Percentiles rank a stretch among this genome's conserved stretches.
These are phyloP conservation scores for Orius insidiosus DNA, from an alignment of 1,140 invertebrate species.

Conservation along the genomic window DNA sequence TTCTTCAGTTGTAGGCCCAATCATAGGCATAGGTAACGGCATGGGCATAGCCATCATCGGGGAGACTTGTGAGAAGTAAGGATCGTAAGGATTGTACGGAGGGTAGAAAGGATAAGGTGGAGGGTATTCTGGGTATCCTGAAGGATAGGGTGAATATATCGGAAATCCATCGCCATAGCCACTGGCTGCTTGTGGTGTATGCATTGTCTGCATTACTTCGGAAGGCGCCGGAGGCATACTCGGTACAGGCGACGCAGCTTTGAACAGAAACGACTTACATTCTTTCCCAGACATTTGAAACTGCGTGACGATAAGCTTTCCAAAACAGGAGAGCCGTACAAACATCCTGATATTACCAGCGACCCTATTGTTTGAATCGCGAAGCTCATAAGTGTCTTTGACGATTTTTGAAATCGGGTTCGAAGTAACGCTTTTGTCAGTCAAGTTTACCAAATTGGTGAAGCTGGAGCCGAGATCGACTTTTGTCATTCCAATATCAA, in stretches of 20 bases:
- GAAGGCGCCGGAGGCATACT: background rate
- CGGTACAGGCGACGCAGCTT: constrained; percentile 17
- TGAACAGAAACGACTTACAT: constrained; percentile 26
- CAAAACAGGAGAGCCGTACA: constrained; percentile 41
- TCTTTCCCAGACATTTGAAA: constrained; percentile 32
- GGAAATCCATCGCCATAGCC: background rate
- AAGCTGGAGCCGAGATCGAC: constrained; percentile 24
- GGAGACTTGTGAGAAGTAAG: background rate
- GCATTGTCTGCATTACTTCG: constrained; percentile 6
- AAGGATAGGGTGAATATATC: background rate
- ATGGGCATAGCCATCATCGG: background rate
- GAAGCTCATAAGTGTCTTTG: constrained; percentile 36
- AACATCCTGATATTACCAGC: constrained; percentile 35
- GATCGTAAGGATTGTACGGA: background rate
- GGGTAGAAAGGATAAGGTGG: background rate
- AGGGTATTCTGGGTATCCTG: background rate
- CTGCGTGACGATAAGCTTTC: constrained; percentile 42
- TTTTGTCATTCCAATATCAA: constrained; percentile 25
- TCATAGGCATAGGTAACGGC: no score
- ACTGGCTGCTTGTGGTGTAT: constrained; percentile 12
- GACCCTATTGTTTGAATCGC: constrained; percentile 26
- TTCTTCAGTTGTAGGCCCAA: background rate
- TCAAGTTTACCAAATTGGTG: constrained; percentile 22
- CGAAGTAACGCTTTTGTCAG: constrained; percentile 15
- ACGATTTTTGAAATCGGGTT: constrained; percentile 27